Conservation (phyloP, 2,113 vertebrate species). For the Vombatus ursinus region DNA sequence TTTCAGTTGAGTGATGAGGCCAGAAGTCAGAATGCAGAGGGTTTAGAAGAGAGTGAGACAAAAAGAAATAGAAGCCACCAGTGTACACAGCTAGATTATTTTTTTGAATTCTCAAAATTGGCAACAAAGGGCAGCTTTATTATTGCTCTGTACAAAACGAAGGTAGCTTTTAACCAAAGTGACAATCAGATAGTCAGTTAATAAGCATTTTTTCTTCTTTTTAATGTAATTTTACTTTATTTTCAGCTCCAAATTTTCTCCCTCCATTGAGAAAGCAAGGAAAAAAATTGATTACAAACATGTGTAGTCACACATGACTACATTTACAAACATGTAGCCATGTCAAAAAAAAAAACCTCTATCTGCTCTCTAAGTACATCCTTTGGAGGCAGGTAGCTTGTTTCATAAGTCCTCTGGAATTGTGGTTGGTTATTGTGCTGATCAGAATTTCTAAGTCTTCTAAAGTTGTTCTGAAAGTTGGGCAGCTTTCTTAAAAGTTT, state of each 20-base stretch:
- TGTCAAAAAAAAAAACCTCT: background rate
- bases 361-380: background rate
- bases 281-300: background rate
- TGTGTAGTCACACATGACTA: background rate
- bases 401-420: background rate
- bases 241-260: background rate
- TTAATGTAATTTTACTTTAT: background rate
- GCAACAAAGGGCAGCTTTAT: no score
- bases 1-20: no score
- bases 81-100: no score
- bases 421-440: background rate
- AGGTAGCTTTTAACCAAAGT: background rate
- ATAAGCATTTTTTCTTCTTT: background rate
- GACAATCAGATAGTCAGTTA: background rate
- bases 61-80: no score
- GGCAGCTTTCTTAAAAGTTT: background rate
- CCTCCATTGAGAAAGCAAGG: background rate
- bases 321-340: background rate
- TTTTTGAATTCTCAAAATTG: no score
- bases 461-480: background rate
- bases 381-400: background rate
- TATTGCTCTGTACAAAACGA: background rate
- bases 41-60: no score
- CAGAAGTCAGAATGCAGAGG: no score
- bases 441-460: background rate